Percentiles rank a stretch among this genome's conserved stretches.
Evolutionary conservation across 2,113 vertebrate genomes (phyloP).

Genomic region (Melanotaenia duboulayi): DNA sequence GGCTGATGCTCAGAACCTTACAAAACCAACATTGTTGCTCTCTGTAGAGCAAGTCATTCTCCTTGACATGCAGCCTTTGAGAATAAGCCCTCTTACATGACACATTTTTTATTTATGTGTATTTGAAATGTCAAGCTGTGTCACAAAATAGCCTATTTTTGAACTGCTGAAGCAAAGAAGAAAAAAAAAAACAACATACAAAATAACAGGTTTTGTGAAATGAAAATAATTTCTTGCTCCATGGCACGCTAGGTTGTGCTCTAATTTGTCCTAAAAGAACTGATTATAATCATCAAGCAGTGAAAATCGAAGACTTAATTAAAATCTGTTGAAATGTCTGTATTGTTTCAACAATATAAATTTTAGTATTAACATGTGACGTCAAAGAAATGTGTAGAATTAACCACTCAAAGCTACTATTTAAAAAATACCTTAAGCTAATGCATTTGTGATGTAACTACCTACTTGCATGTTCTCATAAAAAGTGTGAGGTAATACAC

Average conservation of each 20-base stretch:
- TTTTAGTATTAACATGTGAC: background rate
- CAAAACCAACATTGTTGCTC: background rate
- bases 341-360: background rate
- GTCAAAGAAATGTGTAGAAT: background rate
- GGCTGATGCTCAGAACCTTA: background rate
- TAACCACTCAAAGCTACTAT: background rate
- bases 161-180: background rate
- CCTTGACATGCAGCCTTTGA: constrained; percentile 4
- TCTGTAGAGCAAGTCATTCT: background rate
- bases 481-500: constrained; percentile 25
- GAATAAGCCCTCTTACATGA: background rate
- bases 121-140: background rate
- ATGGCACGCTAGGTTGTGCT: background rate
- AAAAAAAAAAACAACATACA: background rate
- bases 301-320: background rate
- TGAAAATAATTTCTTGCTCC: background rate
- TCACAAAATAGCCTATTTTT: background rate
- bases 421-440: background rate
- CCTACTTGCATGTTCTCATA: background rate
- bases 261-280: background rate
- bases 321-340: background rate
- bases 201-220: background rate
- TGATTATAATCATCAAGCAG: background rate
- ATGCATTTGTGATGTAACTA: background rate
- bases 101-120: constrained; percentile 2